Conservation (phyloP, 2,113 vertebrate species). For the Coptodon bakossiorum region DNA sequence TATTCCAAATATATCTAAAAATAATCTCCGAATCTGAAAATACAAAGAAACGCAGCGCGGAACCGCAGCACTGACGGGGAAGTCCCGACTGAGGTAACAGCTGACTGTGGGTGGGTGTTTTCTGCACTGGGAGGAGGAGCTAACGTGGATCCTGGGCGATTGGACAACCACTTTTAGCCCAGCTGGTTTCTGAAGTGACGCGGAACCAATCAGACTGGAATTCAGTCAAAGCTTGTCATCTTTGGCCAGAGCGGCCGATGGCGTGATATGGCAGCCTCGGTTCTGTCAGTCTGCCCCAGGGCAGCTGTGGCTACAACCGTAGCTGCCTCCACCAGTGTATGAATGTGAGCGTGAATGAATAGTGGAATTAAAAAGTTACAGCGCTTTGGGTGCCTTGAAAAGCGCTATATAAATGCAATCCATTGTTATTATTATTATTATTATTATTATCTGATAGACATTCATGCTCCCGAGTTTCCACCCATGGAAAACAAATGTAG, state of each 20-base stretch:
- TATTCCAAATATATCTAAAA: neutral
- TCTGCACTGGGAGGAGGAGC: neutral
- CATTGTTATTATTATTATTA: too few species aligned
- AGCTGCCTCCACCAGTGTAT: too few species aligned
- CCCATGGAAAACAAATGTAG: neutral
- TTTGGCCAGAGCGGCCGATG: too few species aligned
- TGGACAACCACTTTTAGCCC: rapidly evolving
- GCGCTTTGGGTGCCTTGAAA: too few species aligned
- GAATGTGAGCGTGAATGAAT: too few species aligned
- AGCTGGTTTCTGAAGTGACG: neutral
- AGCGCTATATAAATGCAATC: too few species aligned
- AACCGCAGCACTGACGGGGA: rapidly evolving
- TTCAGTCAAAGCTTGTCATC: neutral
- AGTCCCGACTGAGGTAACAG: rapidly evolving
- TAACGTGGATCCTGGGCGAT: neutral
- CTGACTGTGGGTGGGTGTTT: neutral
- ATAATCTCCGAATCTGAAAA: neutral
- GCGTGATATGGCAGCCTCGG: too few species aligned
- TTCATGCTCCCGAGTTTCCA: neutral
- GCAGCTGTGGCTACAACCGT: too few species aligned
- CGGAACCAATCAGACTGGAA: neutral
- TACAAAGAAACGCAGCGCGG: neutral
- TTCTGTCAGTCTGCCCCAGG: too few species aligned
- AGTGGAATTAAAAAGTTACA: too few species aligned
- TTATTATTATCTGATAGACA: too few species aligned